These are phyloP conservation scores for Phalacrocorax pelagicus DNA, from an alignment of 2,113 vertebrate species.

Conservation along the genomic window DNA sequence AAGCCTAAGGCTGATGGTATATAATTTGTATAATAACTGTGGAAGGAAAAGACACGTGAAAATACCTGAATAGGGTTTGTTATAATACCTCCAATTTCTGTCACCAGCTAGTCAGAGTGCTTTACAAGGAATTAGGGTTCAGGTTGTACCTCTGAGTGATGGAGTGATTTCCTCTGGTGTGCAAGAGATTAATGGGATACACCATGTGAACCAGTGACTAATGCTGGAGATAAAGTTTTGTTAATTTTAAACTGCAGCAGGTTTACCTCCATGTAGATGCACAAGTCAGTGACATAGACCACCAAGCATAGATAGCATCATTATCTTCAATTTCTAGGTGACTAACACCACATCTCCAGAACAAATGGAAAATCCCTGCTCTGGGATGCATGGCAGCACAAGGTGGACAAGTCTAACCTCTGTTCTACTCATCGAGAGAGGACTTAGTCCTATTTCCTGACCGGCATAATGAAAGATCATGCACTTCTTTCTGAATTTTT, in stretches of 20 bases:
- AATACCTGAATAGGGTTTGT: neutral
- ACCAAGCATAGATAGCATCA: neutral
- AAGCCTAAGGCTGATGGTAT: neutral
- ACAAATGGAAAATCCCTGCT: neutral
- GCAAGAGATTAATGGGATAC: neutral
- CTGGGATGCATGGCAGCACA: neutral
- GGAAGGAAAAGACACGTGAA: neutral
- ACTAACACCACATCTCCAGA: neutral
- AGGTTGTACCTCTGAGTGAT: neutral
- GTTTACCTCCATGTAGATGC: neutral
- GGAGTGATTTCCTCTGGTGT: neutral
- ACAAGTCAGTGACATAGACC: neutral
- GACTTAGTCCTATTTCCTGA: neutral
- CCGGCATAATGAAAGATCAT: neutral
- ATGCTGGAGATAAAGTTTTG: neutral
- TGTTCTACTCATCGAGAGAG: neutral
- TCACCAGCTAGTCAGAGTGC: neutral
- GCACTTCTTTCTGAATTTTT: neutral
- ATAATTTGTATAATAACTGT: neutral
- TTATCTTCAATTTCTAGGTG: neutral
- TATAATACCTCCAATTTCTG: neutral
- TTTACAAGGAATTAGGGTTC: neutral
- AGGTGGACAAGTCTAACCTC: neutral
- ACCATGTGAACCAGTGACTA: neutral
- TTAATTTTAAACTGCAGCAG: neutral